Base-by-base conservation (phyloP, 2,113 vertebrate genomes). In the Forbesichthys agassizii region DNA sequence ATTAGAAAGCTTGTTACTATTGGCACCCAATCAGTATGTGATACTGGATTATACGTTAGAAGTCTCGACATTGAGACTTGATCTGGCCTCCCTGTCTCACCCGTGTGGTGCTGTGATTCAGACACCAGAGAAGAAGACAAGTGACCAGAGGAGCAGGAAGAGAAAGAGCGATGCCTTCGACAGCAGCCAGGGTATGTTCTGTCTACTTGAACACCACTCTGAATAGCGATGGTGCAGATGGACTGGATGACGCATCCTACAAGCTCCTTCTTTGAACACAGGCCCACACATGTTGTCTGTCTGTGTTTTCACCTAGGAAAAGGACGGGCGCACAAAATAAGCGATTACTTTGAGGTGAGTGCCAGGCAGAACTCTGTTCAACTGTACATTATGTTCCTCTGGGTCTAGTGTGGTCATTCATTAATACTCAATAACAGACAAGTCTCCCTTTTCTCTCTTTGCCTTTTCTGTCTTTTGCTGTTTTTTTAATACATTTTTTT, bases 331-430 rank as follows among this genome's bases (percentile, higher is more conserved):
- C 95, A 95, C 88, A 98, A 97, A 94, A 94, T 96, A 87, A 96
- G 92, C 79, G 96, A 98, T 90, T 98, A 97, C 88, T 97, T 96
- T 91, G 96, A 98, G 94, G 96, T 98, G 92, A 95, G 94, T 88
- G 18, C 3, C 71, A 74, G 60, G 52, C 20, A 10, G 16, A 27
- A 0, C 13, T 62, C 27, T 55, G 0, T 48, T 61, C 5, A 71
- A 51, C 54, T 69, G 58, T 27, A 49, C 33, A 60, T 66, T 68
- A 64, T 18, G 0, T 55, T 67, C 66, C 18, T 58, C 58, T 79
- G 14, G 54, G 16, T 27, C 18, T 52, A 9, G 14, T 42, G 12
- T 20, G 47, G 53, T 58, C 18, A 53, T 61, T 68, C 63, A 56
- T 75, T 33, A 66, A 20, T 10, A 27, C 27, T 27, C 27, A 27